Percentiles rank a stretch among this genome's conserved stretches.
These are phyloP conservation scores for Anarrhichthys ocellatus DNA, from an alignment of 2,113 vertebrate species.

Conservation along the genomic window DNA sequence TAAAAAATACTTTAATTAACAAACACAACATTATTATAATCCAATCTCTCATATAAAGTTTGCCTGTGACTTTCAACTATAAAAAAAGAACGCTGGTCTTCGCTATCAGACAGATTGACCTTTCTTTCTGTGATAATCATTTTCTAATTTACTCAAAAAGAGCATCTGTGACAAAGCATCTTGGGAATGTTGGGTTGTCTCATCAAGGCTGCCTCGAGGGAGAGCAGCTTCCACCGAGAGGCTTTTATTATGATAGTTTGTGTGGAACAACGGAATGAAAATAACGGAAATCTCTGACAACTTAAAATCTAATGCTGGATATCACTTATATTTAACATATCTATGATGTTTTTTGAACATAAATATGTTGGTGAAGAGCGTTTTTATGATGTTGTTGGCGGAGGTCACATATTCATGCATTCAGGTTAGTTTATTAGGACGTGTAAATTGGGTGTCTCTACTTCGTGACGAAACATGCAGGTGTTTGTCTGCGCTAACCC, in stretches of 20 bases:
- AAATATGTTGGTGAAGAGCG: constrained; percentile 4
- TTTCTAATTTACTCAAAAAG: constrained; percentile 51
- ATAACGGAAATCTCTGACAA: constrained; percentile 7
- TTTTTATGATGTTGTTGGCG: constrained; percentile 23
- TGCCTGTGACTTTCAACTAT: constrained; percentile 20
- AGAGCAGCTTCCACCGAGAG: constrained; percentile 23
- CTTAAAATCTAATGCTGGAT: background rate
- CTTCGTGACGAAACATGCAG: constrained; percentile 48
- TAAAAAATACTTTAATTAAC: background rate
- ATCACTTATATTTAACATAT: constrained; percentile 24
- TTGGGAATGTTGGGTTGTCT: constrained; percentile 29
- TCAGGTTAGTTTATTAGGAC: constrained; percentile 32
- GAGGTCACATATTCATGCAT: constrained; percentile 5
- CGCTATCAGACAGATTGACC: constrained; percentile 39
- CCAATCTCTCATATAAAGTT: background rate
- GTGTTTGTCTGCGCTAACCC: constrained; percentile 59
- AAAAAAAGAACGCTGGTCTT: background rate
- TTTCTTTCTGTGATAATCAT: constrained; percentile 44
- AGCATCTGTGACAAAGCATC: constrained; percentile 53
- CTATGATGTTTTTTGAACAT: constrained; percentile 27
- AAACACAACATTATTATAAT: background rate
- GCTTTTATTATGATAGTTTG: constrained; percentile 27
- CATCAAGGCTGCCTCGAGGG: constrained; percentile 12
- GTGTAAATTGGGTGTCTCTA: constrained; percentile 61
- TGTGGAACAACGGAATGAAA: constrained; percentile 5